A percentile compares a stretch with the other conserved stretches of the same genome.
Conservation (phyloP, 2,113 vertebrate species). For the Catharus bicknelli region DNA sequence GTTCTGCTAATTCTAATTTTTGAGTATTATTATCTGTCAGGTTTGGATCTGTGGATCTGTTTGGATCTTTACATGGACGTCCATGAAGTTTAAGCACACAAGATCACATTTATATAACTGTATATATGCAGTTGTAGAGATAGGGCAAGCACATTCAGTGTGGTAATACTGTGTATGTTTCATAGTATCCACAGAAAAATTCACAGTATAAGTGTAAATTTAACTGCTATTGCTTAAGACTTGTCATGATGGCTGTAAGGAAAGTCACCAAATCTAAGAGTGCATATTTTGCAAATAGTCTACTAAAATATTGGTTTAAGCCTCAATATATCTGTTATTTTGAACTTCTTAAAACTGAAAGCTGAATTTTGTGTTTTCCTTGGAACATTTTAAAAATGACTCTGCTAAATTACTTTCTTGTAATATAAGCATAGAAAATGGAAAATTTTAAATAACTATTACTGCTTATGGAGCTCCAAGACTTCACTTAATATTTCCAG, state of each 20-base stretch:
- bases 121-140: not conserved
- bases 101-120: not conserved
- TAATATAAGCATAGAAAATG: not conserved
- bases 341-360: not conserved
- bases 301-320: not conserved
- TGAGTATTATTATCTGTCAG: not conserved
- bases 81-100: not conserved
- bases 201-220: not conserved
- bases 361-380: not conserved
- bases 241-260: not conserved
- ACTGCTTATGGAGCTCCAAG: not conserved
- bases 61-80: not conserved
- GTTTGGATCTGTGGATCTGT: not conserved
- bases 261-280: not conserved
- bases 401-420: not conserved
- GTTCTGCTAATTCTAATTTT: not conserved
- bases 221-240: not conserved
- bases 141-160: not conserved
- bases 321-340: not conserved
- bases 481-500: not conserved
- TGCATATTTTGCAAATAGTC: not conserved
- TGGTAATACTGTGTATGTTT: accelerated
- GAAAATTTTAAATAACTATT: not conserved
- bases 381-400: not conserved
- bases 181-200: not conserved